A percentile compares a stretch with the other conserved stretches of the same genome.
Conservation (phyloP, 2,113 vertebrate genomes). For the Haemorhous mexicanus region DNA sequence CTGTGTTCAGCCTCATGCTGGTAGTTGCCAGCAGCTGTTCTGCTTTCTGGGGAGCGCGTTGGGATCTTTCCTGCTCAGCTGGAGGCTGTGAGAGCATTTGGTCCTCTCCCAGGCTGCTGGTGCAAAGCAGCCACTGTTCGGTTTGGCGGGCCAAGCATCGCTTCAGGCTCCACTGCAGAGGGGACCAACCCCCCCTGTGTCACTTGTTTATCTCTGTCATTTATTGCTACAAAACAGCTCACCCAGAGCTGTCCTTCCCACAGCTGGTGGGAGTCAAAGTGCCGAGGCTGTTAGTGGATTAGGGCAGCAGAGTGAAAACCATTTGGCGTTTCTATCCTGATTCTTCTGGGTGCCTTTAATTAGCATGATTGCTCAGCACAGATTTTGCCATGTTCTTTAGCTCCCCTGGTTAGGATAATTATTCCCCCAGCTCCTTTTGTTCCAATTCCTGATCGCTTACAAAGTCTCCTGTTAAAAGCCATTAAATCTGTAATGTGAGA, state of each 20-base stretch:
- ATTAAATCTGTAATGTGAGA: conserved; percentile 58
- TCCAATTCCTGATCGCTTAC: conserved; percentile 65
- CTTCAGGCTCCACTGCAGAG: neutral
- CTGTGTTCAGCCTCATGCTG: neutral
- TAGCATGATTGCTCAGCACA: conserved; percentile 52
- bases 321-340: conserved; percentile 59
- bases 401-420: conserved; percentile 59
- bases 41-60: neutral
- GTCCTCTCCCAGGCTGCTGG: neutral
- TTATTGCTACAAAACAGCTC: neutral
- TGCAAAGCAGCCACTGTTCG: neutral
- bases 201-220: neutral
- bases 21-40: neutral
- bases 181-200: neutral
- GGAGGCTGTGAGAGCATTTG: neutral
- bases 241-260: neutral
- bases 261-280: conserved; percentile 50
- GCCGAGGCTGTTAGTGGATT: conserved; percentile 46
- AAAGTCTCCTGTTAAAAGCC: conserved; percentile 65
- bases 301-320: conserved; percentile 62
- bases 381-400: conserved; percentile 20
- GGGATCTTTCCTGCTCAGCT: neutral
- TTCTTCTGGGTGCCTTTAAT: conserved; percentile 73
- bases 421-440: conserved; percentile 53
- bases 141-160: neutral